These are phyloP conservation scores for Phalacrocorax brasilianus DNA, from an alignment of 2,113 vertebrate species.

Conservation along the genomic window DNA sequence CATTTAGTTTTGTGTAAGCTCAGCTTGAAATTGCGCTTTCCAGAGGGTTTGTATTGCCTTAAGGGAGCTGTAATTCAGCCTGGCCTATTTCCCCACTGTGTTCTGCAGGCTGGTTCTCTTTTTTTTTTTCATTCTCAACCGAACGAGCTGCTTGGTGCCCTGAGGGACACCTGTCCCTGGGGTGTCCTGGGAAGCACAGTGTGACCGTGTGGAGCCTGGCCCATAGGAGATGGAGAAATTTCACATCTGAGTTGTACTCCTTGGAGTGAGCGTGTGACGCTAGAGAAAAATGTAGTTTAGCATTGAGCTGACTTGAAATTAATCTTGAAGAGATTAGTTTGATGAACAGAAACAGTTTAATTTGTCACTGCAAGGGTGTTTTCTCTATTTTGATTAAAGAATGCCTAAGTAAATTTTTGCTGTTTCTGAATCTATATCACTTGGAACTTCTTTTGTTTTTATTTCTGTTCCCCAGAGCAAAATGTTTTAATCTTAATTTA, in stretches of 20 bases:
- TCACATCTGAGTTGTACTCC: not conserved
- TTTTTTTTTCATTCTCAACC: not conserved
- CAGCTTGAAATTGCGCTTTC: conserved; percentile 45
- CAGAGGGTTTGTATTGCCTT: conserved; percentile 4
- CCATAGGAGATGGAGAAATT: not conserved
- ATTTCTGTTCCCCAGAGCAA: not conserved
- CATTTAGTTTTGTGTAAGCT: conserved; percentile 51
- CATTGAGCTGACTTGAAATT: not conserved
- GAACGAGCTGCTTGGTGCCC: not conserved
- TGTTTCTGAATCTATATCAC: not conserved
- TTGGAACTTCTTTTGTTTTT: not conserved
- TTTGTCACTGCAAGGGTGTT: not conserved
- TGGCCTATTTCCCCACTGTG: not conserved
- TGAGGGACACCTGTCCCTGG: not conserved
- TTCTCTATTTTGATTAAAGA: not conserved
- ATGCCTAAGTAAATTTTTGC: not conserved
- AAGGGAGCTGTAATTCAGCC: conserved; percentile 33
- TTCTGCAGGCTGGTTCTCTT: not conserved
- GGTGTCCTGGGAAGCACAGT: not conserved
- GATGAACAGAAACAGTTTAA: not conserved
- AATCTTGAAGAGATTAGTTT: not conserved
- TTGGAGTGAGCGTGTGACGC: not conserved
- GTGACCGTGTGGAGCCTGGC: not conserved
- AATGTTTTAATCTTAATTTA: not conserved
- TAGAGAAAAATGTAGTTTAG: not conserved